Evolutionary conservation across 2,797 vertebrate species (phyloP).

Genomic region (Chrosomus eos): DNA sequence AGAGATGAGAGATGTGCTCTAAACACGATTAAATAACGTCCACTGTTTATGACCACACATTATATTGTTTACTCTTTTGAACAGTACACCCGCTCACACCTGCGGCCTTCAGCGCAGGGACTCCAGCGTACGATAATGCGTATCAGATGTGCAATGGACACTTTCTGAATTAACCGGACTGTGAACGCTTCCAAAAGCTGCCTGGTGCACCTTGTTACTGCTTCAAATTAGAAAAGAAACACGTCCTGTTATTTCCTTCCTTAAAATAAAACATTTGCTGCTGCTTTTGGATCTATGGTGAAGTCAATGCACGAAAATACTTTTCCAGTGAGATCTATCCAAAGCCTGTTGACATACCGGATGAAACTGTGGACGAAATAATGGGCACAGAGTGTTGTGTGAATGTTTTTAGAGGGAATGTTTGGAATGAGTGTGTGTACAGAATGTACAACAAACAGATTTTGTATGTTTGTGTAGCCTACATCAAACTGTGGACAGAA

Average conservation of each 20-base stretch:
- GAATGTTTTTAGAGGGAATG: constrained; percentile 33
- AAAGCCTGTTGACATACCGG: constrained; percentile 36
- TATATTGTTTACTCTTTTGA: constrained; percentile 47
- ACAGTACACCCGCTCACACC: constrained; percentile 40
- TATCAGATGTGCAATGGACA: constrained; percentile 48
- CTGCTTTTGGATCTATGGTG: constrained; percentile 14
- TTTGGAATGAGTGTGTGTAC: constrained; percentile 42
- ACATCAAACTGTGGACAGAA: constrained; percentile 35
- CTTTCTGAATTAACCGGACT: constrained; percentile 6
- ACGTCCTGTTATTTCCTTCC: constrained; percentile 23
- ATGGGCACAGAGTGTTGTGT: constrained; percentile 36
- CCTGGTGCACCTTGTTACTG: constrained; percentile 30
- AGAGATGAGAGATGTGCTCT: constrained; percentile 24
- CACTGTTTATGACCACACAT: constrained; percentile 43
- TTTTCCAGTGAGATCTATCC: constrained; percentile 35
- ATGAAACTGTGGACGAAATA: constrained; percentile 40
- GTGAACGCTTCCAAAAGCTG: constrained; percentile 19
- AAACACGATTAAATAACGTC: constrained; percentile 36
- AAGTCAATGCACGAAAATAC: constrained; percentile 33
- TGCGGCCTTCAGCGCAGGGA: constrained; percentile 15
- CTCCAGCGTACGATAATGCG: constrained; percentile 28
- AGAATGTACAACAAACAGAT: constrained; percentile 41
- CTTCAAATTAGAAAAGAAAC: constrained; percentile 30
- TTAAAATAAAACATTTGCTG: constrained; percentile 43
- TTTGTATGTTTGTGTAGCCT: constrained; percentile 45